Evolutionary conservation across 2,797 vertebrate species (phyloP).

Genomic region (Acipenser ruthenus): DNA sequence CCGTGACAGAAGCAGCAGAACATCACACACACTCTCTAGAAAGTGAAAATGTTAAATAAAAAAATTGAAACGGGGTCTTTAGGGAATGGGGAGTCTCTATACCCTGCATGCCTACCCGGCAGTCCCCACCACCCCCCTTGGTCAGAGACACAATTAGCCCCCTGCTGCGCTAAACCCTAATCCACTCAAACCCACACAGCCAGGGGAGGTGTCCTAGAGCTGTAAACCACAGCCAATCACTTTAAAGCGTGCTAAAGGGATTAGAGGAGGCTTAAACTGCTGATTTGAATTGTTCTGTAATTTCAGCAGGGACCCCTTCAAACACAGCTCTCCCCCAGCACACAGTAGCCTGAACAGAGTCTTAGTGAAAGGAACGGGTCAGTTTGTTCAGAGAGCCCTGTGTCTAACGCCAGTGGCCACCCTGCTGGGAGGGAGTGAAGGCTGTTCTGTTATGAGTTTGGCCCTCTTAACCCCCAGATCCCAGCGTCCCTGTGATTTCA

Average conservation of each 20-base stretch:
- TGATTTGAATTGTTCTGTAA: conserved; percentile 28
- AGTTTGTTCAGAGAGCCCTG: neutral
- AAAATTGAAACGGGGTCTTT: no score
- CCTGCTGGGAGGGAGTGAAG: neutral
- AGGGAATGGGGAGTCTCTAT: no score
- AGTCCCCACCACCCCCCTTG: conserved; percentile 25
- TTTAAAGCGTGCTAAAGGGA: conserved; percentile 56
- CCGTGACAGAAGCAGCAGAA: no score
- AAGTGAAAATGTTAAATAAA: no score
- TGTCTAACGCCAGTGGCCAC: neutral
- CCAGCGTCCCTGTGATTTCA: neutral
- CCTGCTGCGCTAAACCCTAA: conserved; percentile 44
- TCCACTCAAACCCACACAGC: conserved; percentile 48
- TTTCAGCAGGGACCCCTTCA: neutral
- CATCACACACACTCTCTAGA: no score
- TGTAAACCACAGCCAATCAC: conserved; percentile 43
- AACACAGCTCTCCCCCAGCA: neutral
- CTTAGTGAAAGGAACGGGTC: neutral
- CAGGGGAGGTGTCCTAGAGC: conserved; percentile 36
- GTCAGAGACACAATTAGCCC: conserved; percentile 37
- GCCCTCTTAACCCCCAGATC: neutral
- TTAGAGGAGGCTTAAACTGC: conserved; percentile 46
- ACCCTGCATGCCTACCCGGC: no score
- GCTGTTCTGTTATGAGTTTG: neutral
- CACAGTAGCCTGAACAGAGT: neutral